phyloP scores from a whole-genome alignment of 1,140 invertebrate species.

The Cydia fagiglandana region DNA sequence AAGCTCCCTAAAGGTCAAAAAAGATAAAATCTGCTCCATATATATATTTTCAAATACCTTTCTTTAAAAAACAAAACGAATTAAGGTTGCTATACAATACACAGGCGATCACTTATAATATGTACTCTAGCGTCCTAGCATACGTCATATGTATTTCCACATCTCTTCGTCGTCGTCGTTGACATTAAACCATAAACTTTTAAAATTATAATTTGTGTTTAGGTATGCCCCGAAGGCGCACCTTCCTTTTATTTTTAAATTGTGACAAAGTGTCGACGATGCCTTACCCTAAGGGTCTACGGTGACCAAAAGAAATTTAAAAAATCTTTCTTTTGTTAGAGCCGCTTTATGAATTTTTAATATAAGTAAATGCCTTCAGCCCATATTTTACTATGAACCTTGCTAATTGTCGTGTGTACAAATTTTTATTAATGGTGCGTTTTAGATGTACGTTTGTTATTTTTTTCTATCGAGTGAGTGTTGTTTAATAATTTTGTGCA shows the following conservation, averaged over 20 bases:
- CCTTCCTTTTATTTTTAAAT: background rate
- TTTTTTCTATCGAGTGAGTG: too few relatives aligned
- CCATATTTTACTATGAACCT: background rate
- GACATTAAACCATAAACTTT: background rate
- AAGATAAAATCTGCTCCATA: background rate
- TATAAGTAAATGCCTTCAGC: background rate
- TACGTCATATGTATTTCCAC: background rate
- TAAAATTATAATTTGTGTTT: background rate
- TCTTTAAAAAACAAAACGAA: background rate
- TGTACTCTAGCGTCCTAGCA: too few relatives aligned
- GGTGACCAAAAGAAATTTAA: constrained; percentile 12
- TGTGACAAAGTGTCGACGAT: constrained; percentile 3
- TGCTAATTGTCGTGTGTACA: background rate
- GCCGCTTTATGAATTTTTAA: constrained; percentile 1
- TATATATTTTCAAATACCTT: background rate
- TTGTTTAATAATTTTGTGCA: too few relatives aligned
- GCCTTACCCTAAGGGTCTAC: background rate
- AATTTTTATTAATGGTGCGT: too few relatives aligned
- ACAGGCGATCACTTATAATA: too few relatives aligned
- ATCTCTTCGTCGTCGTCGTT: background rate
- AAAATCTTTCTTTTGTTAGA: background rate
- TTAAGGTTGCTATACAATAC: background rate
- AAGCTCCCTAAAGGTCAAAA: background rate
- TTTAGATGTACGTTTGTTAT: too few relatives aligned
- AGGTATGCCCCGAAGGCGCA: background rate